Evolutionary conservation across 2,113 vertebrate genomes (phyloP).

Genomic region (Cercocebus atys): DNA sequence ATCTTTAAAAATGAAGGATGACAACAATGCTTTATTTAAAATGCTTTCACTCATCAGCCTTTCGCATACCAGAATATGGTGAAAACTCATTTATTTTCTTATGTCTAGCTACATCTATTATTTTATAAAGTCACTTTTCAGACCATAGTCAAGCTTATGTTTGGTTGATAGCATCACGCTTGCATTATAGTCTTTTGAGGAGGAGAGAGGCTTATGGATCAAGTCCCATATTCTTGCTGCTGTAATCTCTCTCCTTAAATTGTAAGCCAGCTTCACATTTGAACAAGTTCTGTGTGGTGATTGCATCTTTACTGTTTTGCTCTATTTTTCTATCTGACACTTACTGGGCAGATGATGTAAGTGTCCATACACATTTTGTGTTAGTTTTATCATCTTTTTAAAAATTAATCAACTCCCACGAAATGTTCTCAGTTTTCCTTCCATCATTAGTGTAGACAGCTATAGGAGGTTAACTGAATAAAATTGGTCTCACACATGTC

Average conservation of each 20-base stretch:
- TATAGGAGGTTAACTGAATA: slow-evolving; percentile 37
- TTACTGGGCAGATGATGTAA: slow-evolving; percentile 29
- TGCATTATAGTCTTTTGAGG: not conserved
- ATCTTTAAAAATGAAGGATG: slow-evolving; percentile 66
- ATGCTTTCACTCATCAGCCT: slow-evolving; percentile 41
- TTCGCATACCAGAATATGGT: slow-evolving; percentile 22
- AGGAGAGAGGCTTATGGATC: not conserved
- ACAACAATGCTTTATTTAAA: slow-evolving; percentile 48
- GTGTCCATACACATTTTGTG: not conserved
- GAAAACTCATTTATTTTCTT: slow-evolving; percentile 21
- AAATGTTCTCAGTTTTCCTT: not conserved
- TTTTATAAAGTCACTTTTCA: not conserved
- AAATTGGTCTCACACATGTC: slow-evolving; percentile 12
- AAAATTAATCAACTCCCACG: slow-evolving; percentile 30
- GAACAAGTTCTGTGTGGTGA: slow-evolving; percentile 30
- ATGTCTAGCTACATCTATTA: not conserved
- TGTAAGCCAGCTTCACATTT: slow-evolving; percentile 49
- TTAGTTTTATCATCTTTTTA: slow-evolving; percentile 44
- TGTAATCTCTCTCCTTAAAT: slow-evolving; percentile 13
- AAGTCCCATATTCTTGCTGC: not conserved
- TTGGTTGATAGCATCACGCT: not conserved
- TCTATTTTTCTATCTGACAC: not conserved
- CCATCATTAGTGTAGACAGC: not conserved
- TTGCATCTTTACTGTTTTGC: not conserved
- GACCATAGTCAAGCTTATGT: not conserved